Percentiles rank a stretch among this genome's conserved stretches.
phyloP scores from a whole-genome alignment of 1,140 invertebrate species.

The Andrena cerasifolii region DNA sequence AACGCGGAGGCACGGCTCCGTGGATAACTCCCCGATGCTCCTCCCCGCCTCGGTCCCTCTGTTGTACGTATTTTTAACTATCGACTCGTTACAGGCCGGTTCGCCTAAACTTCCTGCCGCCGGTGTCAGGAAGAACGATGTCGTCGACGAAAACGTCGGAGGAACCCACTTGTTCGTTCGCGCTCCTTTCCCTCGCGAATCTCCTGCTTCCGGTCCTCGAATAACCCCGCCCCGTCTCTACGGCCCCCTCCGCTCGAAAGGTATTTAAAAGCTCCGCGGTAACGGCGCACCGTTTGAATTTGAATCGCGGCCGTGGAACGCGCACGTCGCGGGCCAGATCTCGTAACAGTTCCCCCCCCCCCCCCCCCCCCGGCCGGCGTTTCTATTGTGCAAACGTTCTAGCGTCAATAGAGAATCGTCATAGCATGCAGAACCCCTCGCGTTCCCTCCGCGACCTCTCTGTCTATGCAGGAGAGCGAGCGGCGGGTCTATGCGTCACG shows the following conservation, averaged over 20 bases:
- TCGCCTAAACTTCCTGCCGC: constrained; percentile 73
- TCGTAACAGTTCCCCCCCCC: constrained; percentile 19
- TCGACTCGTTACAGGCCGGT: constrained; percentile 65
- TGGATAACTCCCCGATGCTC: constrained; percentile 16
- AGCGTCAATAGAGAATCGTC: constrained; percentile 25
- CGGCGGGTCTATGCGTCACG: constrained; percentile 35
- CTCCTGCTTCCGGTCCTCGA: background rate
- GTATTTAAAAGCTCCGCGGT: background rate
- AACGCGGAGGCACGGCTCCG: constrained; percentile 50
- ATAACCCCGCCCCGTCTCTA: too few relatives aligned
- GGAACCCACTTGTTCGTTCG: constrained; percentile 49
- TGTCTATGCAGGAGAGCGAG: constrained; percentile 15
- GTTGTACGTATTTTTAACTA: constrained; percentile 69
- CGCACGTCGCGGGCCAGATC: background rate
- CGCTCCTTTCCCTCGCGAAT: constrained; percentile 39
- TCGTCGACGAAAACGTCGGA: constrained; percentile 45
- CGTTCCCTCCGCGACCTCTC: background rate
- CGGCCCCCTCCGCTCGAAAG: background rate
- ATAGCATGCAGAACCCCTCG: background rate
- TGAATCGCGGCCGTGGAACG: too few relatives aligned
- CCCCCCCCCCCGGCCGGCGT: background rate
- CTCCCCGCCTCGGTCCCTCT: constrained; percentile 24
- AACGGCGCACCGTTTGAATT: background rate
- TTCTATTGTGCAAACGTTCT: constrained; percentile 6
- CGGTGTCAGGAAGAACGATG: constrained; percentile 59